phyloP scores from a whole-genome alignment of 2,888 invertebrate species.

The Julus scandinavius region DNA sequence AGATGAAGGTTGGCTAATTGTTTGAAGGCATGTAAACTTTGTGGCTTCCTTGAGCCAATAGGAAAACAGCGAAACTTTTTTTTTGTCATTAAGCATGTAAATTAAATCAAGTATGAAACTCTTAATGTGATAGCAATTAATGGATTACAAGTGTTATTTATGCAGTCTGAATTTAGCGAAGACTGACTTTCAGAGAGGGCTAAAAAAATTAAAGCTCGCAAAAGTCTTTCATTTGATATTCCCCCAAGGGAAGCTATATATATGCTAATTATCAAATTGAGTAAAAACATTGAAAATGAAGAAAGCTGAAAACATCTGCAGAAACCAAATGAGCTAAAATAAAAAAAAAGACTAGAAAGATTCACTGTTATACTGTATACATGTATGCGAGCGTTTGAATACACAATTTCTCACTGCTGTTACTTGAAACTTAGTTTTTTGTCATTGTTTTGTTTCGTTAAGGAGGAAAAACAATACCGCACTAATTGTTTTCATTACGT shows the following conservation, averaged over 20 bases:
- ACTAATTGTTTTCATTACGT: no score
- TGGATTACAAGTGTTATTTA: slow-evolving; percentile 48
- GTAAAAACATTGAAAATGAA: slow-evolving; percentile 30
- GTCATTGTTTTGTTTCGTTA: no score
- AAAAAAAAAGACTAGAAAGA: no score
- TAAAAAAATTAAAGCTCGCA: not conserved
- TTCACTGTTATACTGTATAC: no score
- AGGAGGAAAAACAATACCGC: no score
- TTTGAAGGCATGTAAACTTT: slow-evolving; percentile 25
- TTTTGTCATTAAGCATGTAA: slow-evolving; percentile 48
- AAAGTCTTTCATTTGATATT: slow-evolving; percentile 28
- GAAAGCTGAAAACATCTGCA: not conserved
- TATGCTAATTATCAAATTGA: slow-evolving; percentile 39
- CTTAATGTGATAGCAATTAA: slow-evolving; percentile 46
- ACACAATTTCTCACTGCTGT: no score
- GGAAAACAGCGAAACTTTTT: not conserved
- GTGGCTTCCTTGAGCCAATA: not conserved
- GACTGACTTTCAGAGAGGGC: not conserved
- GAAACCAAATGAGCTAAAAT: not conserved
- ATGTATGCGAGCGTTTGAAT: no score
- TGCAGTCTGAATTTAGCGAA: slow-evolving; percentile 43
- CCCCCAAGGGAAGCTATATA: slow-evolving; percentile 9
- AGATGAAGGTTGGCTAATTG: slow-evolving; percentile 37
- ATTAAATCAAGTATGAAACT: slow-evolving; percentile 47
- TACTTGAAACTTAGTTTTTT: no score